Percentiles rank a stretch among this genome's conserved stretches.
These are phyloP conservation scores for Ceryle rudis DNA, from an alignment of 2,797 vertebrate genomes.

Conservation along the genomic window DNA sequence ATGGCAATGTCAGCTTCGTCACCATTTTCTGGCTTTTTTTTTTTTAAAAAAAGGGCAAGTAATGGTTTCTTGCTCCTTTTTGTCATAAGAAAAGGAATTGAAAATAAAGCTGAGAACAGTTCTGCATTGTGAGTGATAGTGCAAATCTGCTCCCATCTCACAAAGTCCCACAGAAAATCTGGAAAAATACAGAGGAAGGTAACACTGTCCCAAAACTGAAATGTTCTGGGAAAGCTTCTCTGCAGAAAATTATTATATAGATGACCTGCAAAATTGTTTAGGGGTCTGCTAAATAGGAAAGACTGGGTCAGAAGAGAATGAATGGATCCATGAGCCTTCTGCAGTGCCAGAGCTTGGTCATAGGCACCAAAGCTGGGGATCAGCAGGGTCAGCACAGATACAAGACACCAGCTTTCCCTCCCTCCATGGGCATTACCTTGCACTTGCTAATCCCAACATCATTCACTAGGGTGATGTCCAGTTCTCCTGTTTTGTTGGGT, in stretches of 20 bases:
- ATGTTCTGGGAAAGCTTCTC: not conserved
- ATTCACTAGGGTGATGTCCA: not conserved
- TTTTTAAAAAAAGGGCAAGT: not conserved
- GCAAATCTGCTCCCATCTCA: not conserved
- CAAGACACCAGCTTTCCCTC: not conserved
- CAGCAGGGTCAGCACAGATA: not conserved
- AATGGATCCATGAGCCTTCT: not conserved
- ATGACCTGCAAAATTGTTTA: not conserved
- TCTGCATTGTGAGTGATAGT: not conserved
- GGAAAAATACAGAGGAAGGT: not conserved
- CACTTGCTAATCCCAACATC: not conserved
- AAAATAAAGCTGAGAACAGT: not conserved
- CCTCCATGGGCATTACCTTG: not conserved
- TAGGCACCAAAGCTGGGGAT: not conserved
- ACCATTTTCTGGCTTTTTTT: not conserved
- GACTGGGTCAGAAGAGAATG: not conserved
- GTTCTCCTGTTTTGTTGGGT: not conserved
- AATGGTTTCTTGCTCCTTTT: not conserved
- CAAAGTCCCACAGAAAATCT: not conserved
- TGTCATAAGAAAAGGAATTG: not conserved
- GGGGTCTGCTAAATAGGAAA: not conserved
- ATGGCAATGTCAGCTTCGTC: not conserved
- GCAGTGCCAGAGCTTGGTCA: not conserved
- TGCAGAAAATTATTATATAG: not conserved
- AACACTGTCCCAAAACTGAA: no score